Evolutionary conservation across 2,888 invertebrate genomes (phyloP).

Genomic region (Biston betularia): DNA sequence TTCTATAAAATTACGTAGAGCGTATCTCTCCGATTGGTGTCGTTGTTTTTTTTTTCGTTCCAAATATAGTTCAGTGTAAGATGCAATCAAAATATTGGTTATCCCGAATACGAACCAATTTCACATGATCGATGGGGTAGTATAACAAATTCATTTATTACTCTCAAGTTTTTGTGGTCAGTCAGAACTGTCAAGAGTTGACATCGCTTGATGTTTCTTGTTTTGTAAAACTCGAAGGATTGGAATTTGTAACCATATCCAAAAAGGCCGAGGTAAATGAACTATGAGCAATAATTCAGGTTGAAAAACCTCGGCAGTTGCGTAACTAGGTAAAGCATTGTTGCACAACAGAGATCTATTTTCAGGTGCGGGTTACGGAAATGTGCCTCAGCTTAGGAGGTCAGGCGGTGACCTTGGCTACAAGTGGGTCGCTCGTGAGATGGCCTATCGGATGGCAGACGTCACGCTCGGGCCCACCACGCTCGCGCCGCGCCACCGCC

Average conservation of each 20-base stretch:
- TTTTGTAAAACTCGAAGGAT: constrained; percentile 23
- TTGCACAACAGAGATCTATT: constrained; percentile 53
- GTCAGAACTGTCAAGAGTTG: constrained; percentile 31
- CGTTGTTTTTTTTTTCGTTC: constrained; percentile 33
- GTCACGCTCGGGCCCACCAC: constrained; percentile 75
- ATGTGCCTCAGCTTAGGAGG: constrained; percentile 75
- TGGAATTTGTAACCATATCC: constrained; percentile 32
- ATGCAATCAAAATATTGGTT: constrained; percentile 38
- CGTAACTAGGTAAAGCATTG: constrained; percentile 30
- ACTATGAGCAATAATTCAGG: constrained; percentile 16
- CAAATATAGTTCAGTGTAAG: constrained; percentile 28
- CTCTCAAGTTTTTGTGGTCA: constrained; percentile 47
- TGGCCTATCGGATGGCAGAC: constrained; percentile 84
- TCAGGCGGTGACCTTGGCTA: constrained; percentile 81
- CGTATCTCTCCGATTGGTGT: constrained; percentile 16
- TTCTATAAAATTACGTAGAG: background rate
- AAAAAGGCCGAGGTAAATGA: constrained; percentile 37
- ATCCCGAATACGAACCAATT: constrained; percentile 46
- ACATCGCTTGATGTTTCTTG: constrained; percentile 32
- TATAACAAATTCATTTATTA: constrained; percentile 55
- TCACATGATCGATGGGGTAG: constrained; percentile 59
- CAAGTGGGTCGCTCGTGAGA: constrained; percentile 84
- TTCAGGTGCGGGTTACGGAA: constrained; percentile 65
- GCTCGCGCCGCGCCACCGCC: constrained; percentile 24
- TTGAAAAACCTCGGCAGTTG: constrained; percentile 30